phyloP scores from a whole-genome alignment of 2,888 invertebrate genomes.

The Lacanobia wlatinum region DNA sequence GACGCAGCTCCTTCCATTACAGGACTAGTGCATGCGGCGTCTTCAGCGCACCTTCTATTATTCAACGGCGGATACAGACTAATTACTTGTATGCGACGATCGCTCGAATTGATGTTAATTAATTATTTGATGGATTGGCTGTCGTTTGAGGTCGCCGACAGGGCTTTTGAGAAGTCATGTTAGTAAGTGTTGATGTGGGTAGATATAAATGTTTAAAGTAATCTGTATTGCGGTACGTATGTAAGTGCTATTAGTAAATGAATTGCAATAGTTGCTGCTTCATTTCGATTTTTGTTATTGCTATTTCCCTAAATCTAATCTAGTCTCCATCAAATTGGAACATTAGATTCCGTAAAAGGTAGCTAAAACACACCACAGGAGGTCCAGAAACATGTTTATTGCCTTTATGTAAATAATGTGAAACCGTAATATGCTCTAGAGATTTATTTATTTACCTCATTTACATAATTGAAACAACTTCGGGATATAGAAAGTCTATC shows the following conservation, averaged over 20 bases:
- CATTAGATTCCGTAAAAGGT: conserved; percentile 22
- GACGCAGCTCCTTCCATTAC: conserved; percentile 73
- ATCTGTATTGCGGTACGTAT: not conserved
- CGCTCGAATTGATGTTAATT: conserved; percentile 48
- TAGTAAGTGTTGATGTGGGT: not conserved
- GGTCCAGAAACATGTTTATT: conserved; percentile 35
- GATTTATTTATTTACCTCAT: conserved; percentile 41
- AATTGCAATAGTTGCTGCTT: too few species aligned
- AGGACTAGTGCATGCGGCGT: conserved; percentile 75
- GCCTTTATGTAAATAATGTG: conserved; percentile 34
- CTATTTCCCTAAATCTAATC: too few species aligned
- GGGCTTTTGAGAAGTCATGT: not conserved
- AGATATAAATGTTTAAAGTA: not conserved
- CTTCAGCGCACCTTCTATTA: conserved; percentile 82
- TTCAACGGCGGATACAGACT: conserved; percentile 78
- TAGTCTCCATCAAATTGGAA: conserved; percentile 12
- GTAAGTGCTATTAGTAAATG: not conserved
- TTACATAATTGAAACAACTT: conserved; percentile 48
- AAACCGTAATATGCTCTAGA: conserved; percentile 11
- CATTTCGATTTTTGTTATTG: too few species aligned
- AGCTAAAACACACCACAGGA: conserved; percentile 18
- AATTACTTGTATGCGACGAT: conserved; percentile 69
- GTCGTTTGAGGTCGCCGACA: not conserved
- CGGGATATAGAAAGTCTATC: conserved; percentile 14
- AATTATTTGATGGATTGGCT: conserved; percentile 38